These are phyloP conservation scores for Euwallacea similis DNA, from an alignment of 1,140 invertebrate species.

Conservation along the genomic window DNA sequence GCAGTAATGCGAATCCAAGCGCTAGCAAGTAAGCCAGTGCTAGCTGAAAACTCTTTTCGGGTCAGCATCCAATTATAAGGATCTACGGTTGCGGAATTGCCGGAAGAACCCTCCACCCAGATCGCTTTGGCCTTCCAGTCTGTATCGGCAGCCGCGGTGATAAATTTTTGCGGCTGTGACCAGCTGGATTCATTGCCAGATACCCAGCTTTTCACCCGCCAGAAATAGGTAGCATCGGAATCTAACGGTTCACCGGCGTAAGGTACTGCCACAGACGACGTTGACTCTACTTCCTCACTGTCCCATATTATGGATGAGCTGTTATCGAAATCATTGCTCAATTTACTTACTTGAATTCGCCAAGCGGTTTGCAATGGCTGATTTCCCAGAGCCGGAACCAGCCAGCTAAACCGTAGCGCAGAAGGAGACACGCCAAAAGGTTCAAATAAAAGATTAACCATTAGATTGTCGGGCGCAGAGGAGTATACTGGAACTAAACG, in stretches of 20 bases:
- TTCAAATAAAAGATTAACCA: too few relatives aligned
- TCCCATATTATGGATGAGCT: background rate
- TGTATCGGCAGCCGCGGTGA: background rate
- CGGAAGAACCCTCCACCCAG: background rate
- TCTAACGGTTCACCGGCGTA: background rate
- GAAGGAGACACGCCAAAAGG: too few relatives aligned
- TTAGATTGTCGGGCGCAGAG: too few relatives aligned
- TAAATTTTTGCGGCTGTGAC: slow-evolving; percentile 1
- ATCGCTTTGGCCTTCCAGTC: background rate
- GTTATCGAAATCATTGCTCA: slow-evolving; percentile 4
- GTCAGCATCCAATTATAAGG: slow-evolving; percentile 3
- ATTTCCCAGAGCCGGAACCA: background rate
- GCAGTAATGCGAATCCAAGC: slow-evolving; percentile 1
- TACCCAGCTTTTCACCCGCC: background rate
- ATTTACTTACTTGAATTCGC: background rate
- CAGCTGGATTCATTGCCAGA: slow-evolving; percentile 1
- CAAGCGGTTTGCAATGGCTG: background rate
- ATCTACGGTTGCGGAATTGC: background rate
- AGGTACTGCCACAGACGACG: slow-evolving; percentile 1
- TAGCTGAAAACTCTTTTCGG: slow-evolving; percentile 2
- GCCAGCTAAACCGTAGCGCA: slow-evolving; percentile 1
- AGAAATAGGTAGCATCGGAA: background rate
- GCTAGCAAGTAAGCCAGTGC: background rate
- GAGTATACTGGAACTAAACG: too few relatives aligned
- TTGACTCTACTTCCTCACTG: background rate